phyloP scores from a whole-genome alignment of 2,797 vertebrate species.

The Todus mexicanus region DNA sequence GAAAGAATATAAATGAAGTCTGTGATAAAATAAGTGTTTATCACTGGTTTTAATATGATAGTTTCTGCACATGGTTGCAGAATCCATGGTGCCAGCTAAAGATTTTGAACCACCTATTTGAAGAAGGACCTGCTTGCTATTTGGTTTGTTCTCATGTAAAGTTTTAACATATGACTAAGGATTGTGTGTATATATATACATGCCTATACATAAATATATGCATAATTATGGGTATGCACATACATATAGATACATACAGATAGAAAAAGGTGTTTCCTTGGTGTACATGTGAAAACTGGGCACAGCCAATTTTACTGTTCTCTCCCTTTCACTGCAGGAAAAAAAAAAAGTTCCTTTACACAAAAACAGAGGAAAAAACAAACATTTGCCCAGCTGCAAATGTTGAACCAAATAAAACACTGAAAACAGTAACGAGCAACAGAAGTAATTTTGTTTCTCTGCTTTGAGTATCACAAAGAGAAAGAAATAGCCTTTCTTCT shows the following conservation, averaged over 20 bases:
- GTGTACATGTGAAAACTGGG: not conserved
- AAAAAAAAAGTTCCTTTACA: not conserved
- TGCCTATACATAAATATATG: not conserved
- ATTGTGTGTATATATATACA: not conserved
- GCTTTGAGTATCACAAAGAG: not conserved
- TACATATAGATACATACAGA: not conserved
- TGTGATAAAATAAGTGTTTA: too few relatives aligned
- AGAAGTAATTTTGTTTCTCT: not conserved
- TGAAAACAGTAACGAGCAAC: not conserved
- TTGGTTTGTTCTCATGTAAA: not conserved
- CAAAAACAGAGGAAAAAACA: not conserved
- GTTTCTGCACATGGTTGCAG: not conserved
- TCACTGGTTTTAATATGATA: not conserved
- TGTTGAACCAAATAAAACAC: not conserved
- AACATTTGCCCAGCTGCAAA: not conserved
- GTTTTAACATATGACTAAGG: not conserved
- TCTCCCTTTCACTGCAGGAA: not conserved
- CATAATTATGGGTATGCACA: not conserved
- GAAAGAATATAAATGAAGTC: too few relatives aligned
- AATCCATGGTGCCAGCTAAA: not conserved
- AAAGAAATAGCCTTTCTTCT: not conserved
- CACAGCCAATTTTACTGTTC: not conserved
- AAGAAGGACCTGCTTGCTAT: not conserved
- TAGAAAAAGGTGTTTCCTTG: not conserved
- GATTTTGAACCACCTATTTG: not conserved